Evolutionary conservation across 2,797 vertebrate species (phyloP), one percentile per base, ranked within the genome.

Genomic region (Sardinella longiceps): DNA sequence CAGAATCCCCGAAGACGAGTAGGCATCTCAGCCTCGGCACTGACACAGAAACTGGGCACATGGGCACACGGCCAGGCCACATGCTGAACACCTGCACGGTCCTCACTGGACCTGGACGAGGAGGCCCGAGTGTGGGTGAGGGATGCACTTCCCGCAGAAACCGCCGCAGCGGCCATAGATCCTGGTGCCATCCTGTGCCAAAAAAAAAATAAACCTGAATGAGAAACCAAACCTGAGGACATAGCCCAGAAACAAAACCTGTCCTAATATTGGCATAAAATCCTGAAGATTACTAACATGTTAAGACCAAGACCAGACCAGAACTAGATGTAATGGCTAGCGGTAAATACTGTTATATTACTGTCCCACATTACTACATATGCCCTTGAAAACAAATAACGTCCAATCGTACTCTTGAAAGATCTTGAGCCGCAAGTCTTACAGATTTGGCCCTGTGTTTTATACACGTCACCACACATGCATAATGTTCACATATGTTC

Each of bases 91-190:
- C 28, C 51, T 3, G 0, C 18, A 23, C 15, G 81, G 77, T 81
- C 89, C 86, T 97, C 92, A 97, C 77, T 95, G 92, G 84, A 97
- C 92, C 93, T 98, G 95, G 90, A 99, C 92, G 3, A 96, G 96
- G 48, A 99, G 96, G 86, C 97, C 96, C 28, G 91, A 93, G 90
- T 95, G 89, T 89, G 94, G 90, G 87, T 96, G 96, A 85, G 98
- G 97, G 94, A 97, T 89, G 94, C 98, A 99, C 93, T 99, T 99
- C 87, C 98, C 98, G 93, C 98, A 99, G 94, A 97, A 98, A 46
- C 98, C 98, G 85, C 98, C 98, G 86, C 98, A 99, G 93, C 97
- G 96, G 83, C 97, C 98, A 5, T 98, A 98, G 90, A 99, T 96
- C 94, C 98, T 97, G 87, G 95, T 96, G 86, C 97, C 97, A 45